Evolutionary conservation across 2,113 vertebrate genomes (phyloP).

Genomic region (Romanogobio albipinnatus): DNA sequence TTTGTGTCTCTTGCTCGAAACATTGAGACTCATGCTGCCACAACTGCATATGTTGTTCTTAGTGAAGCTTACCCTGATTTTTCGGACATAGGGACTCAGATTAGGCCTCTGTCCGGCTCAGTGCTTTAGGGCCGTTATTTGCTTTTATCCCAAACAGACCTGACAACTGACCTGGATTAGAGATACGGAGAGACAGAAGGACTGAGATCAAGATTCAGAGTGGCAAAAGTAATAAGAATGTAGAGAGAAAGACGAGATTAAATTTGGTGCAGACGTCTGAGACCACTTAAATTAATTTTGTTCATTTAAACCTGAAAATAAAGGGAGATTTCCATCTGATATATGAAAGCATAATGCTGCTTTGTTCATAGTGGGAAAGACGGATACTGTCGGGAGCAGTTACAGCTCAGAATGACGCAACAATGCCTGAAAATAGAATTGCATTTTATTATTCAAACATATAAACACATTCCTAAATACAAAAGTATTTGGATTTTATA

Average conservation of each 20-base stretch:
- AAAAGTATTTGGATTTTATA: background rate
- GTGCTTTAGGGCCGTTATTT: background rate
- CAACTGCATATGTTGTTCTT: background rate
- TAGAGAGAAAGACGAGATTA: background rate
- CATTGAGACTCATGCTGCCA: background rate
- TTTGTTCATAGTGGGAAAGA: background rate
- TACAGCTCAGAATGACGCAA: background rate
- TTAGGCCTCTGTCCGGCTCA: background rate
- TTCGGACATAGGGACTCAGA: background rate
- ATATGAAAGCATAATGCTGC: background rate
- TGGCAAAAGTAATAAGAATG: constrained; percentile 9
- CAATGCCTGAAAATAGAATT: background rate
- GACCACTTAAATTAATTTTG: background rate
- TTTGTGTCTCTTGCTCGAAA: background rate
- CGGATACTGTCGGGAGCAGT: background rate
- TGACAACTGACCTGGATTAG: constrained; percentile 1
- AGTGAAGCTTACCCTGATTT: background rate
- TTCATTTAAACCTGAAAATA: background rate
- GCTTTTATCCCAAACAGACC: background rate
- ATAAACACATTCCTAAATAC: background rate
- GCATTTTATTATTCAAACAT: background rate
- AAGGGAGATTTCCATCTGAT: background rate
- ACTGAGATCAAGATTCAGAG: background rate
- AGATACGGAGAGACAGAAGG: background rate
- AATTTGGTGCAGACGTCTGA: background rate